A percentile compares a stretch with the other conserved stretches of the same genome.
Evolutionary conservation across 2,888 invertebrate species (phyloP).

Genomic region (Dexiosoma caninum): DNA sequence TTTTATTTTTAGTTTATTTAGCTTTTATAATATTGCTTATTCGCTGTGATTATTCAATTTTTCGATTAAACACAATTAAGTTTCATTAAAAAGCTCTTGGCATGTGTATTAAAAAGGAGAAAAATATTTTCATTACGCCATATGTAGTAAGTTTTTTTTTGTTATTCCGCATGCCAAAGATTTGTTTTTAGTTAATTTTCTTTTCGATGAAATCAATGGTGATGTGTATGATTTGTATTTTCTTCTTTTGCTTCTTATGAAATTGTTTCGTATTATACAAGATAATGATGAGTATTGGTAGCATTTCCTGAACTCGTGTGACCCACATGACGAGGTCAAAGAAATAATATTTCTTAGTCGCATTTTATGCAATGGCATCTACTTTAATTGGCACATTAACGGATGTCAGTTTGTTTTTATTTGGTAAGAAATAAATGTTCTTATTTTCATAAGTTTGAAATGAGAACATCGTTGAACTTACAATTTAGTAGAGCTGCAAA

Average conservation of each 20-base stretch:
- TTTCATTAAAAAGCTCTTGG: slow-evolving; percentile 23
- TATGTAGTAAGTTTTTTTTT: not conserved
- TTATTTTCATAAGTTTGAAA: no score
- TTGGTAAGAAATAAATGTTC: no score
- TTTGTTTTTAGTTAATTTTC: slow-evolving; percentile 17
- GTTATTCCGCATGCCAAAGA: slow-evolving; percentile 44
- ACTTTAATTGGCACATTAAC: not conserved
- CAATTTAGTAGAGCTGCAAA: no score
- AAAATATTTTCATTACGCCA: slow-evolving; percentile 35
- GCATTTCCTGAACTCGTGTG: slow-evolving; percentile 8
- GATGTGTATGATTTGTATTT: slow-evolving; percentile 7
- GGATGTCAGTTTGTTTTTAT: no score
- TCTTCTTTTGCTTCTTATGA: not conserved
- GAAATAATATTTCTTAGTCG: not conserved
- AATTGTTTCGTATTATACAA: slow-evolving; percentile 12
- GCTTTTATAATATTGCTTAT: not conserved
- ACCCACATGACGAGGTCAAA: slow-evolving; percentile 3
- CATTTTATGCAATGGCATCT: not conserved
- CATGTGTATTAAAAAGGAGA: not conserved
- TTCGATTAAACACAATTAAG: not conserved
- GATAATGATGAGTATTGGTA: slow-evolving; percentile 7
- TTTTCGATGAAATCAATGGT: not conserved
- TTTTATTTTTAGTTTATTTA: slow-evolving; percentile 1
- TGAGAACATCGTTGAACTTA: no score
- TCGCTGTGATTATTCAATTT: not conserved